Base-by-base conservation (phyloP, 2,888 invertebrate species). In the Callosobruchus maculatus region DNA sequence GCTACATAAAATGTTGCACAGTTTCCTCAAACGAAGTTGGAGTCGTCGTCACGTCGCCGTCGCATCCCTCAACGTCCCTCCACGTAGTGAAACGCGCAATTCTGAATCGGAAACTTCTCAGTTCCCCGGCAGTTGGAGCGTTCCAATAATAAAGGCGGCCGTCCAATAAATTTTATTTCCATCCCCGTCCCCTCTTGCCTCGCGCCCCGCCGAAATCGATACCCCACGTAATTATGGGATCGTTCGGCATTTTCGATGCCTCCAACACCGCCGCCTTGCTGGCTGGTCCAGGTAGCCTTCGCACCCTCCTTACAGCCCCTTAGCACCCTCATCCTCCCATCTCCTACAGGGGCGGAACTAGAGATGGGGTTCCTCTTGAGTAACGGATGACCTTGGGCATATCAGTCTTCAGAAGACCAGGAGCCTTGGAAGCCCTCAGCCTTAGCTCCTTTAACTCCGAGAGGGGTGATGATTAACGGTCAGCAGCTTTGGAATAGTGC, bases 211-310 rank as follows among this genome's bases (percentile, higher is more conserved):
- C 67, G 74, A 77, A 49, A 49, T 49, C 80, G 79, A 82, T 82
- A 82, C 82, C 79, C 82, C 82, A 82, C 77, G 79, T 79, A 81
- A 82, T 81, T 82, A 82, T 80, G 72, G 79, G 80, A 80, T 80
- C 78, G 81, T 80, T 79, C 77, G 78, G 78, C 77, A 78, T 79
- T 79, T 79, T 74, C 70, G 75, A 49, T 49, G 49, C 76, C 75
- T 75, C 78, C 73, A 77, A 78, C 18, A 5, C 5, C 49, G 49
- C 18, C 49, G 49, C 49, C 49, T 13, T 5, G 49, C 49, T 13
- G 49, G 49, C 49, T 49, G 49, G 49, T 49, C 49, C 49, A 49
- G 49, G 49, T 49, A 49, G 49, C 49, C 49, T 49, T 49, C 3
- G 49, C 49, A 49, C 18, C 49, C 49, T 7, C 49, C 49, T 49